Base-by-base conservation (phyloP, 2,113 vertebrate genomes). In the Neomonachus schauinslandi region DNA sequence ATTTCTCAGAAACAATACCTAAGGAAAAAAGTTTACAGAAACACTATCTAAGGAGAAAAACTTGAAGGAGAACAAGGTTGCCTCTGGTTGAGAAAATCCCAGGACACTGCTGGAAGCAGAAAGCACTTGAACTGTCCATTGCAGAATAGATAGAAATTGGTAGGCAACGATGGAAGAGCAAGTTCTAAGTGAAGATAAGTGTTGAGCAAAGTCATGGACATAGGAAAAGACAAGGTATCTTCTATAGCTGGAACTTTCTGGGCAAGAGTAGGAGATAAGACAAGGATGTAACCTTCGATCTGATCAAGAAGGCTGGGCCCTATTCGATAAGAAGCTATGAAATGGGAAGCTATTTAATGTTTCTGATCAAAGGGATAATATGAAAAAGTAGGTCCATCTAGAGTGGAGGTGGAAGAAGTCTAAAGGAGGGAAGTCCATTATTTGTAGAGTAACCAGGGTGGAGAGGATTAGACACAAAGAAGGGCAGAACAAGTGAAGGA, bases 1-100 rank as follows among this genome's bases (percentile, higher is more conserved):
- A 31, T 80, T 86, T 86, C 72, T 89, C 42, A 97, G 55, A 96
- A 94, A 81, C 12, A 49, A n/a, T 49, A 31, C 36, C 19, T 72
- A 71, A 57, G 86, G 31, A 82, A 28, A 42, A 92, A 65, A 18
- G 14, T 79, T 61, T 42, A 57, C 16, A 96, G 67, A 83, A 77
- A 83, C 14, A 59, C 26, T 55, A 8, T 46, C n/a, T 67, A 11
- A 22, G 26, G 28, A 74, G 69, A 88, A 80, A 92, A 71, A 0
- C 51, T 82, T 87, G 21, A 77, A 85, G 46, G 84, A 49, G 9
- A 63, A 21, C 39, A 88, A 85, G 28, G 5, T 53, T 95, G 94
- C 55, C 21, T 61, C 31, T 69, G 19, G 14, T 76, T 69, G 55
- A 71, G 49, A 89, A 92, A 81, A 95, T 82, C 31, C 42, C 71